Evolutionary conservation across 92 coral and sea anemone species (phyloP).

Genomic region (Zoanthus sansibaricus): DNA sequence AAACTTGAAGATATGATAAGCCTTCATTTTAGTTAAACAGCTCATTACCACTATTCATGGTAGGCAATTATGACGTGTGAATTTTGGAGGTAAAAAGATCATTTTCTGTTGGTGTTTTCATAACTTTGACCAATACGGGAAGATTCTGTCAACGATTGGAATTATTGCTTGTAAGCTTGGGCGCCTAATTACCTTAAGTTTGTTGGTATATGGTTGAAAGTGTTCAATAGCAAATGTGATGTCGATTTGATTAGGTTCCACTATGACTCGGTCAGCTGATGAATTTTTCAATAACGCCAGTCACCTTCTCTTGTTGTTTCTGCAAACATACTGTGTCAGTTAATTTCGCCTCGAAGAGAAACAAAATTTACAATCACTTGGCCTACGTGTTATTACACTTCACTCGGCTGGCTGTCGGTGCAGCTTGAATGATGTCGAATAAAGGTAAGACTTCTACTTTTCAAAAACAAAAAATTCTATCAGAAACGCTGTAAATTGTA

Average conservation of each 20-base stretch:
- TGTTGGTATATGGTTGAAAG: slow-evolving; percentile 46
- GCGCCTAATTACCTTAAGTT: slow-evolving; percentile 37
- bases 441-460: slow-evolving; percentile 8
- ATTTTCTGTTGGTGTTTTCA: slow-evolving; percentile 45
- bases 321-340: slow-evolving; percentile 50
- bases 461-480: not conserved
- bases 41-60: slow-evolving; percentile 45
- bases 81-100: slow-evolving; percentile 51
- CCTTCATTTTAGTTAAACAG: slow-evolving; percentile 45
- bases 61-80: slow-evolving; percentile 52
- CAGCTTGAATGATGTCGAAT: slow-evolving; percentile 21
- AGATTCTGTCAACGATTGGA: slow-evolving; percentile 32
- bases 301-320: slow-evolving; percentile 50
- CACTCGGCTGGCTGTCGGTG: slow-evolving; percentile 25
- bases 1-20: slow-evolving; percentile 49
- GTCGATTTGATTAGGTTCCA: slow-evolving; percentile 51
- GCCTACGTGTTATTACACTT: slow-evolving; percentile 26
- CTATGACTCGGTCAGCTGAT: slow-evolving; percentile 53
- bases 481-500: not conserved
- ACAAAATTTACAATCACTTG: slow-evolving; percentile 45
- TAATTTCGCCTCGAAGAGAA: slow-evolving; percentile 52
- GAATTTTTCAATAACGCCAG: slow-evolving; percentile 51
- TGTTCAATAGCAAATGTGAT: slow-evolving; percentile 47
- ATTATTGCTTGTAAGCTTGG: slow-evolving; percentile 27
- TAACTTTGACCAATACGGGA: slow-evolving; percentile 37